Conservation (phyloP, 2,113 vertebrate species). For the Monopterus albus region DNA sequence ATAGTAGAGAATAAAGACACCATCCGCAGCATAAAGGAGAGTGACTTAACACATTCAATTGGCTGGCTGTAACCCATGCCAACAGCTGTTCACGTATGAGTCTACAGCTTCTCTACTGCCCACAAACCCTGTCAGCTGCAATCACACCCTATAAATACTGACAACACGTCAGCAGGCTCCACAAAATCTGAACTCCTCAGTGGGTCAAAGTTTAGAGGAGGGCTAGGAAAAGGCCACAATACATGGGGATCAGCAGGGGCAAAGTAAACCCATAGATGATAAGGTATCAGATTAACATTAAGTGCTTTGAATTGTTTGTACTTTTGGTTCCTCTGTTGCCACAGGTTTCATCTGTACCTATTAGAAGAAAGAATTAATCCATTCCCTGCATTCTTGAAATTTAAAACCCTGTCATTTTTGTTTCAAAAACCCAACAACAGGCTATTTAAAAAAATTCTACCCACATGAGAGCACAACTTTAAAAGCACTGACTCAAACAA, state of each 20-base stretch:
- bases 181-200: constrained; percentile 39
- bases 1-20: background rate
- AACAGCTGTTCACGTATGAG: constrained; percentile 57
- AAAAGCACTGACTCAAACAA: constrained; percentile 40
- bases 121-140: constrained; percentile 49
- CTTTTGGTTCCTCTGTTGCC: constrained; percentile 3
- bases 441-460: constrained; percentile 31
- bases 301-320: too few relatives aligned
- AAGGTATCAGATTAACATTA: too few relatives aligned
- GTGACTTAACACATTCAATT: constrained; percentile 53
- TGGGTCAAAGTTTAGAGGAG: constrained; percentile 37
- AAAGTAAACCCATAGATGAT: background rate
- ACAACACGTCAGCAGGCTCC: constrained; percentile 38
- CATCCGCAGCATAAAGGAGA: background rate
- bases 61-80: constrained; percentile 26
- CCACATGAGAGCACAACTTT: constrained; percentile 34
- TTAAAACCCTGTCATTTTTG: constrained; percentile 23
- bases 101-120: constrained; percentile 41
- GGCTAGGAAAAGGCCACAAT: constrained; percentile 41
- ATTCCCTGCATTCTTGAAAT: constrained; percentile 24
- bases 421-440: constrained; percentile 28
- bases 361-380: constrained; percentile 34
- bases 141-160: constrained; percentile 70
- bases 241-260: background rate
- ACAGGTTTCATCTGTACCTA: constrained; percentile 6